These are phyloP conservation scores for Eristalis tenax DNA, from an alignment of 2,888 invertebrate genomes.

Conservation along the genomic window DNA sequence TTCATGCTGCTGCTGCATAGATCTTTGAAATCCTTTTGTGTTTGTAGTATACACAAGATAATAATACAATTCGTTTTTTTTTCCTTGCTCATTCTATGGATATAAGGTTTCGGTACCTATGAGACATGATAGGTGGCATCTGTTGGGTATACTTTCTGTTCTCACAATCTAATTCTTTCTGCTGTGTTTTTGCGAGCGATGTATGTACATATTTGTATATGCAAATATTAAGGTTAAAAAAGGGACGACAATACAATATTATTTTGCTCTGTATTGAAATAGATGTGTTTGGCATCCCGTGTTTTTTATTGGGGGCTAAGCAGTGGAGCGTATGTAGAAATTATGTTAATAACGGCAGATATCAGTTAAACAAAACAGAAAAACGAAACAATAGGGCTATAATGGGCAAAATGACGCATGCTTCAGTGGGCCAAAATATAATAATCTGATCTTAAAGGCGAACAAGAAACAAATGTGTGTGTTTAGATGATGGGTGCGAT, in stretches of 20 bases:
- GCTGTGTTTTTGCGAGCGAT: constrained; percentile 14
- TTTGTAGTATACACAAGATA: constrained; percentile 53
- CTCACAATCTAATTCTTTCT: constrained; percentile 55
- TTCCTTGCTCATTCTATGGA: constrained; percentile 18
- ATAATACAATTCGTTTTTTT: constrained; percentile 54
- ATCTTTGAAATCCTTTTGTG: constrained; percentile 44
- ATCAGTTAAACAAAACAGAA: constrained; percentile 32
- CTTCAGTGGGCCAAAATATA: constrained; percentile 55
- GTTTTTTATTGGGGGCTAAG: constrained; percentile 31
- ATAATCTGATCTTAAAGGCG: constrained; percentile 27
- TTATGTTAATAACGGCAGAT: constrained; percentile 64
- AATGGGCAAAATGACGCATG: constrained; percentile 60
- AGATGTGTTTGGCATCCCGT: constrained; percentile 57
- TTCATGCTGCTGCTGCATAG: neutral
- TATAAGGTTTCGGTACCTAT: constrained; percentile 44
- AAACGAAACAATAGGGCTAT: constrained; percentile 27
- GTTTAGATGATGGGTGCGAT: neutral
- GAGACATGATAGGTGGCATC: constrained; percentile 63
- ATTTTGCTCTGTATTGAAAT: constrained; percentile 43
- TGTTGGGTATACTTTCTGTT: constrained; percentile 62
- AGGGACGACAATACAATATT: constrained; percentile 35
- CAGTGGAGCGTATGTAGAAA: constrained; percentile 43
- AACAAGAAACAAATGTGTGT: neutral
- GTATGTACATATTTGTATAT: neutral
- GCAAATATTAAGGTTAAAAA: constrained; percentile 26